Conservation (phyloP, 2,113 vertebrate species). For the Phylloscopus trochiloides region DNA sequence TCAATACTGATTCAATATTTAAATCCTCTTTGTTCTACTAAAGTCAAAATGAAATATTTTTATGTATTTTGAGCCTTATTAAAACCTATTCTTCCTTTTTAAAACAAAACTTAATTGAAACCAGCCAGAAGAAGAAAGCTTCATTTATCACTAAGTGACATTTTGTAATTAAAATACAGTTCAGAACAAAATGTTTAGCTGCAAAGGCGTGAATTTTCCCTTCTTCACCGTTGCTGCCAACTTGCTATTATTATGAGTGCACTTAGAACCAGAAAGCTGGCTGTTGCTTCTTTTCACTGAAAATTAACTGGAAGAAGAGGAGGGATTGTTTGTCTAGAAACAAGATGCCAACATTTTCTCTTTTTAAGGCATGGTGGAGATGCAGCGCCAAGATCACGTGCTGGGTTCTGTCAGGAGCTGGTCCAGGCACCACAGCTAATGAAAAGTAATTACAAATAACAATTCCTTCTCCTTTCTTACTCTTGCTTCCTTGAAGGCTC, state of each 20-base stretch:
- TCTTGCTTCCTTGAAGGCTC: neutral
- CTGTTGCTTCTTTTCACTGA: neutral
- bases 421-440: fast-evolving
- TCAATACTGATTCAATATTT: neutral
- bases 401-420: neutral
- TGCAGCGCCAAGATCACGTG: fast-evolving
- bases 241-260: neutral
- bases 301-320: neutral
- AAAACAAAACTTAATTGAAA: conserved; percentile 41
- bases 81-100: conserved; percentile 13
- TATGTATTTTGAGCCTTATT: conserved; percentile 1
- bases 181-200: conserved; percentile 36
- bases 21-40: neutral
- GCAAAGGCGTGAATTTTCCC: neutral
- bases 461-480: neutral
- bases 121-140: neutral
- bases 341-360: neutral
- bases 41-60: conserved; percentile 6
- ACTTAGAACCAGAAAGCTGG: neutral
- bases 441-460: neutral
- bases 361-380: neutral
- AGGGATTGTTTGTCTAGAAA: neutral
- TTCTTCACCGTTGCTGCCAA: neutral
- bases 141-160: conserved; percentile 23
- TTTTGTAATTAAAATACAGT: conserved; percentile 43